phyloP scores from a whole-genome alignment of 2,797 vertebrate genomes.

The Falco biarmicus region DNA sequence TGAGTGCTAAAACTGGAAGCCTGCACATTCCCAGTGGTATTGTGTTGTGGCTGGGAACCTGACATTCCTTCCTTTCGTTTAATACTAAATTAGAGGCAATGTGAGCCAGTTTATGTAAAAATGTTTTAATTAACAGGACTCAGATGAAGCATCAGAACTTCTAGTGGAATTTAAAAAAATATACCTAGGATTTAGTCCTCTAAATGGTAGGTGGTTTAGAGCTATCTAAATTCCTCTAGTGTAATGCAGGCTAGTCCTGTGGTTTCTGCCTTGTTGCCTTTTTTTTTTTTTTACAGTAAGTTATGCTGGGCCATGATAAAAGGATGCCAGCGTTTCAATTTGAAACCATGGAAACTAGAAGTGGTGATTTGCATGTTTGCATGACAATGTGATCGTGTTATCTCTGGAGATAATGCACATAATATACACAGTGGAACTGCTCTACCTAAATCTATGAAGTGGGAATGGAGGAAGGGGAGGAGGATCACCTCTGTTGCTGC shows the following conservation, averaged over 20 bases:
- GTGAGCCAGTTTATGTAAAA: conserved; percentile 41
- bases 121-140: conserved; percentile 46
- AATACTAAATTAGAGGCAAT: conserved; percentile 43
- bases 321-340: conserved; percentile 40
- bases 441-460: background rate
- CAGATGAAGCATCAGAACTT: conserved; percentile 16
- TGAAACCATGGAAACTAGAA: conserved; percentile 66
- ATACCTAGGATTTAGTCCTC: conserved; percentile 2
- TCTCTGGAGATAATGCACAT: conserved; percentile 37
- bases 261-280: background rate
- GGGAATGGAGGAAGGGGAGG: background rate
- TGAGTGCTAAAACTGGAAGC: conserved; percentile 21
- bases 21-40: conserved; percentile 17
- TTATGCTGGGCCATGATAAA: conserved; percentile 45
- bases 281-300: background rate
- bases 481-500: background rate
- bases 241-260: background rate
- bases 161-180: background rate
- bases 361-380: conserved; percentile 62
- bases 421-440: background rate
- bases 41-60: conserved; percentile 38
- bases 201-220: background rate
- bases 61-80: conserved; percentile 30
- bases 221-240: background rate
- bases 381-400: conserved; percentile 53